Base-by-base conservation (phyloP, 2,888 invertebrate genomes). In the Meta bourneti region DNA sequence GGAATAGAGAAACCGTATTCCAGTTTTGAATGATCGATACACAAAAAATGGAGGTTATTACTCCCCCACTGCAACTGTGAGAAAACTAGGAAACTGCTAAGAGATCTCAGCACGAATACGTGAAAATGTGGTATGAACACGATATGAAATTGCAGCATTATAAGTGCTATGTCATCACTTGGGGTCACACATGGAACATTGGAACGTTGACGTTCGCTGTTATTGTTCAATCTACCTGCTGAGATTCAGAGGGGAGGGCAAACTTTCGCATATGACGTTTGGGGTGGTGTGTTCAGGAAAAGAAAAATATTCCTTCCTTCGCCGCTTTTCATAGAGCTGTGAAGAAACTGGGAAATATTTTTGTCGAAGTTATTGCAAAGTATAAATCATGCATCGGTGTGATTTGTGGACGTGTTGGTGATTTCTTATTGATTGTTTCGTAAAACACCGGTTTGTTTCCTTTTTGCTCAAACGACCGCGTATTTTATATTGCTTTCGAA, bases 111-210 rank as follows among this genome's bases (percentile, higher is more conserved):
- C 61, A 61, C 6, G 16, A 61, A 11, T 9, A 16, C 11, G 61
- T 34, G 4, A 34, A 34, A 34, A 4, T 34, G 61, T 9, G 11
- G 61, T 61, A 61, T 61, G 61, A 34, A 16, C 48, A 16, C 52
- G 79, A 79, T 79, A 79, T 79, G 79, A 79, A 79, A 79, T 79
- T 19, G 52, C 79, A 16, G n/a, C 52, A 9, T n/a, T n/a, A 9
- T 20, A 79, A 79, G 79, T 79, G 79, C 52, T 79, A n/a, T 79
- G 79, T 79, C 79, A 79, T 51, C 79, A 79, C 79, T n/a, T 34
- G 1, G 34, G n/a, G 52, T 49, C 19, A 51, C 19, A 16, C n/a
- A 54, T 0, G 8, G 79, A 48, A 48, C 19, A 34, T n/a, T 19
- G 9, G 74, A 74, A 20, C 6, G 49, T 48, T n/a, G 51, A 51